Evolutionary conservation across 2,113 vertebrate genomes (phyloP).

Genomic region (Dinomys branickii): DNA sequence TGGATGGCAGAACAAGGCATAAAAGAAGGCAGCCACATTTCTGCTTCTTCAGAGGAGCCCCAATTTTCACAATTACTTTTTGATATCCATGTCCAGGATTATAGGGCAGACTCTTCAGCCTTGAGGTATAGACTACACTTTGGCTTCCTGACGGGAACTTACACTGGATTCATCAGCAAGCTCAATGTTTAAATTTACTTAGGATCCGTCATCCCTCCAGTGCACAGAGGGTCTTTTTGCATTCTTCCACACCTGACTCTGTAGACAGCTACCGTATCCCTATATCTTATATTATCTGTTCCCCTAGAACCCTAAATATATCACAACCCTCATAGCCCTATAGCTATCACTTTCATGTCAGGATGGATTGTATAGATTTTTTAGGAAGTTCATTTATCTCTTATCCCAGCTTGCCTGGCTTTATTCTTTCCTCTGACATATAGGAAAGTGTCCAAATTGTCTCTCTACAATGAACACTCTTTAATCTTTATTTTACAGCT

Average conservation of each 20-base stretch:
- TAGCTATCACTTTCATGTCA: background rate
- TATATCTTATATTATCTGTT: background rate
- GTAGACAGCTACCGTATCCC: background rate
- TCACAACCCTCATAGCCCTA: background rate
- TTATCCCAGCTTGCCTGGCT: background rate
- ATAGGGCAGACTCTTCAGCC: background rate
- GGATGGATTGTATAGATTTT: background rate
- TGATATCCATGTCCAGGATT: background rate
- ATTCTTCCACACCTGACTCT: background rate
- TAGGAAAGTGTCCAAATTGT: background rate
- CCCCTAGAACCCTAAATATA: background rate
- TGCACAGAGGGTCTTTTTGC: background rate
- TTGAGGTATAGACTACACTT: background rate
- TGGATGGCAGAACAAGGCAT: background rate
- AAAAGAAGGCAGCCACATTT: background rate
- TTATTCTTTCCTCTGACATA: background rate
- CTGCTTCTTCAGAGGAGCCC: background rate
- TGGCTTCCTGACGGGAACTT: background rate
- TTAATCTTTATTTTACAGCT: background rate
- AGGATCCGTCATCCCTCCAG: background rate
- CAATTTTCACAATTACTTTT: background rate
- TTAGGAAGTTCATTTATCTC: background rate
- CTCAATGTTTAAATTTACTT: background rate
- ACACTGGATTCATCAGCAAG: background rate
- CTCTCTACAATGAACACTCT: background rate